Evolutionary conservation across 2,113 vertebrate genomes (phyloP), one percentile per base, ranked within the genome.

Genomic region (Lampris incognitus): DNA sequence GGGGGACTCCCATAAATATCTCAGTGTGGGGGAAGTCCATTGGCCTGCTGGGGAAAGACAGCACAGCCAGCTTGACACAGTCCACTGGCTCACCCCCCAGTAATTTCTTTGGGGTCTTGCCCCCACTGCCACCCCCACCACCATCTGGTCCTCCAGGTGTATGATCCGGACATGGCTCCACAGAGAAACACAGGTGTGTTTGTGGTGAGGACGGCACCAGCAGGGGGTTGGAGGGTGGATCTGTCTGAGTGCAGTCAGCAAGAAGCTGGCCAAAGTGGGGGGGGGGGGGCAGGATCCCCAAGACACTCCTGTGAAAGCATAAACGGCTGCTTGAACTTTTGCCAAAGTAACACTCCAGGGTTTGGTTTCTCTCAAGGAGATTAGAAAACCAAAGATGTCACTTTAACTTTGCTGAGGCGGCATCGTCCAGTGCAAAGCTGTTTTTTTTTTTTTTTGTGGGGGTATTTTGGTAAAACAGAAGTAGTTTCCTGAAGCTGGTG

Each of bases 1-100:
- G 69, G 44, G 52, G 13, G 48, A n/a, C 42, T 50, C 36, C 41
- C 55, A 11, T 67, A 66, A 75, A 75, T 68, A 75, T 44, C 58
- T 46, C 48, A 52, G 10, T 3, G 38, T 67, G 39, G 44, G 73
- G 64, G 64, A 68, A 66, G 57, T 75, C 64, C 73, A 75, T 8
- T 52, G 69, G 49, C 13, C 3, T 37, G 39, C 37, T 6, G 11
- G 58, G 41, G 38, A 60, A 41, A 60, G 36, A 37, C 63, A 49
- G 63, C 44, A 38, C 38, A 36, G 63, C 46, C 24, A 9, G 4
- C 44, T 7, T 36, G 10, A 46, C 9, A 39, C 13, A 50, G 48
- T 7, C 9, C 63, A 65, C 48, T 48, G 38, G 63, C 37, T 39
- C 9, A 50, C 38, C 55, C 57, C 44, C 36, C 11, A 42, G 63